Percentiles rank a stretch among this genome's conserved stretches.
phyloP scores from a whole-genome alignment of 2,113 vertebrate species.

The Sinocyclocheilus grahami region DNA sequence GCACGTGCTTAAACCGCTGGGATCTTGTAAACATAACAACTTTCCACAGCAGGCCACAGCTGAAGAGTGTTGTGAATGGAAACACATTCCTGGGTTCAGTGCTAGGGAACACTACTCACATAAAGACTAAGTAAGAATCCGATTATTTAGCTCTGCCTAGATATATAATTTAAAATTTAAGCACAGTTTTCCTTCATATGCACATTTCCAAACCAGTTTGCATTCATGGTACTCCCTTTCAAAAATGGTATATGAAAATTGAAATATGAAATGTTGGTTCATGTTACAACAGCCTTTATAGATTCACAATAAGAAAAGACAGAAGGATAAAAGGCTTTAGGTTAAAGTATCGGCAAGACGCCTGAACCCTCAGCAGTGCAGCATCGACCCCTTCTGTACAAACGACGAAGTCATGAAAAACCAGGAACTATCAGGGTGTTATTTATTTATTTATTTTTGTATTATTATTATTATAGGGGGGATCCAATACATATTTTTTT shows the following conservation, averaged over 20 bases:
- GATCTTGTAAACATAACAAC: constrained; percentile 19
- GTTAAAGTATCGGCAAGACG: neutral
- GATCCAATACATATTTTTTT: neutral
- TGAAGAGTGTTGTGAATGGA: neutral
- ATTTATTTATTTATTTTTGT: no score
- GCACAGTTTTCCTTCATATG: neutral
- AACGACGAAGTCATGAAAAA: neutral
- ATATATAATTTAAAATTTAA: neutral
- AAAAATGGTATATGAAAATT: neutral
- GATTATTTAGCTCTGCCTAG: neutral
- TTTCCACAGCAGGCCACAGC: neutral
- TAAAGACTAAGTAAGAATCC: neutral
- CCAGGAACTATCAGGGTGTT: neutral
- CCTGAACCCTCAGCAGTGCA: neutral
- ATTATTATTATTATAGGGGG: no score
- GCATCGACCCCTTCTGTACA: constrained; percentile 10
- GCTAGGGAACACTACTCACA: no score
- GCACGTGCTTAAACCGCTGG: neutral
- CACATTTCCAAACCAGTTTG: neutral
- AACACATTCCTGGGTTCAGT: neutral
- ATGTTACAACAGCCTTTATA: neutral
- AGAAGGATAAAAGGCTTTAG: neutral
- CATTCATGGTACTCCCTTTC: neutral
- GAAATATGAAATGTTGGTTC: neutral
- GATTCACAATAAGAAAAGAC: neutral